Base-by-base conservation (phyloP, 2,888 invertebrate species). In the Nemoura dubitans region DNA sequence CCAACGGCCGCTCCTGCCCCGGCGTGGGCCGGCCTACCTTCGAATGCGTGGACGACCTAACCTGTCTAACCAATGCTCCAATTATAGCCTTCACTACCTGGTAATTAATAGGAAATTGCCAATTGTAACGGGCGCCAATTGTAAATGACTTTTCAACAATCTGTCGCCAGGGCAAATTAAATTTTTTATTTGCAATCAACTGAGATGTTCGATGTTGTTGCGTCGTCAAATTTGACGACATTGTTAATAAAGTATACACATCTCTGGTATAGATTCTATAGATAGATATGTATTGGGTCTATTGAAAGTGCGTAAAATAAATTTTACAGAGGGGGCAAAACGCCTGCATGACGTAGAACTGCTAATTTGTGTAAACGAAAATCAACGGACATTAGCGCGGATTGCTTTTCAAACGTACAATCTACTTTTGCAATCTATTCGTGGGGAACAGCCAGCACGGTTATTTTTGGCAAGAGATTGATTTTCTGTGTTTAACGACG, bases 11-110 rank as follows among this genome's bases (percentile, higher is more conserved):
- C 21, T 14, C n/a, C 30, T 26, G 83, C 43, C 29, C 10, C 83
- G 83, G 36, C 83, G 14, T 16, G 83, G 42, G 83, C 29, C 83
- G 30, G 85, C 85, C 85, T 28, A 30, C 59, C 59, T 59, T 21
- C 59, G 59, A 26, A n/a, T 78, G 78, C 78, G 78, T 78, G 27
- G 78, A 14, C 78, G 28, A 78, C 78, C 78, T 59, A 27, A 28
- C 78, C 78, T 78, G 28, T 27, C 28, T 27, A 78, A 78, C 28
- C 28, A 27, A 27, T 78, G 25, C 78, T 78, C 78, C 10, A 10
- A 78, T 59, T 59, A 59, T n/a, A 14, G 6, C 59, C 14, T 59
- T 59, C 59, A 21, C 14, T 59, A 59, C 16, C 59, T 21, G 59
- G 59, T 59, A 59, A 59, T 59, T 59, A 59, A 59, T 16, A 59